These are phyloP conservation scores for Sipha flava DNA, from an alignment of 1,140 invertebrate genomes.

Conservation along the genomic window DNA sequence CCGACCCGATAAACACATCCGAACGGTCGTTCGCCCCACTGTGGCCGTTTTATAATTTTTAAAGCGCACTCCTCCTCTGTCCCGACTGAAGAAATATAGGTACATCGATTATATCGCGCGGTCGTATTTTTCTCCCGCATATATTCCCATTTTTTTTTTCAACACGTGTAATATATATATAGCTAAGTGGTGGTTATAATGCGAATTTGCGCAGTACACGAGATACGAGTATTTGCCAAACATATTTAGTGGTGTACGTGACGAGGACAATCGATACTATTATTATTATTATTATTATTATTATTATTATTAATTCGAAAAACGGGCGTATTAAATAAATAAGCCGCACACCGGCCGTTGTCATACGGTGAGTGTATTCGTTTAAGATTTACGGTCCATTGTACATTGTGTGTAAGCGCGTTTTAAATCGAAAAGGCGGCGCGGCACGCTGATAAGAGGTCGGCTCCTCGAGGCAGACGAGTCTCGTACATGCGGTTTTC, in stretches of 20 bases:
- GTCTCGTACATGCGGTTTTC: neutral
- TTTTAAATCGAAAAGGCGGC: neutral
- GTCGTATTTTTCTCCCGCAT: neutral
- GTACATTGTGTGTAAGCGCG: neutral
- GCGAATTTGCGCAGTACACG: too few relatives aligned
- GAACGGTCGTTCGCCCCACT: conserved; percentile 15
- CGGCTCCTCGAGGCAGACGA: neutral
- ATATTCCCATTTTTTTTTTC: too few relatives aligned
- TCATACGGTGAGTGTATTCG: neutral
- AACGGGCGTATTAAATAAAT: too few relatives aligned
- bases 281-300: neutral
- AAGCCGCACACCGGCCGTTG: neutral
- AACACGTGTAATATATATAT: too few relatives aligned
- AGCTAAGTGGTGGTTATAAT: too few relatives aligned
- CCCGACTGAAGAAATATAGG: neutral
- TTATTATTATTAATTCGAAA: neutral
- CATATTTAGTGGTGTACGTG: too few relatives aligned
- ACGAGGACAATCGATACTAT: too few relatives aligned
- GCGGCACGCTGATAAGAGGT: conserved; percentile 1
- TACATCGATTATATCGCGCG: neutral
- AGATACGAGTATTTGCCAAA: too few relatives aligned
- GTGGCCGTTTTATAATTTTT: neutral
- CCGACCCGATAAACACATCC: neutral
- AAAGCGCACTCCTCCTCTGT: neutral
- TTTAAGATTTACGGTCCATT: conserved; percentile 31